A percentile compares a stretch with the other conserved stretches of the same genome.
Evolutionary conservation across 2,113 vertebrate species (phyloP).

Genomic region (Fukomys damarensis): DNA sequence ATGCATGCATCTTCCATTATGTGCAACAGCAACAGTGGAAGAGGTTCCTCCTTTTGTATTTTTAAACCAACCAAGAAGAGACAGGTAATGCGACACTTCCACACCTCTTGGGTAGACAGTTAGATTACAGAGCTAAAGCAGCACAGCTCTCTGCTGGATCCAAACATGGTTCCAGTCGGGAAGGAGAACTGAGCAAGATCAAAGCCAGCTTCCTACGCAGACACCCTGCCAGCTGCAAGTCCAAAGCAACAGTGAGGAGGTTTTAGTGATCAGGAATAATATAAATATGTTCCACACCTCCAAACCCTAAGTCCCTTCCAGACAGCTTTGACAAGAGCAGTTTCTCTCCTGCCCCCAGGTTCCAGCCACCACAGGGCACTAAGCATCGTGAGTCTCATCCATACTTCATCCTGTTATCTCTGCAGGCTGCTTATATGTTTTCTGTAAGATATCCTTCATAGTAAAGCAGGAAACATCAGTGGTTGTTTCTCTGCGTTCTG

Average conservation of each 20-base stretch:
- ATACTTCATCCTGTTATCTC: background rate
- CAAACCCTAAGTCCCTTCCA: background rate
- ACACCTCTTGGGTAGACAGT: background rate
- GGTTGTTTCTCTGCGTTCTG: background rate
- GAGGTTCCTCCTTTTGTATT: background rate
- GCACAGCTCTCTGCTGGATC: background rate
- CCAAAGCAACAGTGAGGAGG: background rate
- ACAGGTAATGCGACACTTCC: background rate
- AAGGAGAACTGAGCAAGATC: too few relatives aligned
- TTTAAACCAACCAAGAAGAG: background rate
- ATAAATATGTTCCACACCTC: too few relatives aligned
- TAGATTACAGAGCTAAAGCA: background rate
- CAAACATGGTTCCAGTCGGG: background rate
- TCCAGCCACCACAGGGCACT: background rate
- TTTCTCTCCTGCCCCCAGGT: background rate
- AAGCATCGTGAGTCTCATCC: background rate
- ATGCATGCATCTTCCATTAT: background rate
- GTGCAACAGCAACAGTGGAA: background rate
- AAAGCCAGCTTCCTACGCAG: background rate
- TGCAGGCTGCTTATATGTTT: background rate
- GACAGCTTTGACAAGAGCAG: too few relatives aligned
- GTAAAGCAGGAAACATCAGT: background rate
- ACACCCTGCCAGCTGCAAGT: background rate
- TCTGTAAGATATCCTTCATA: background rate
- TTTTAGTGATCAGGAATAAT: too few relatives aligned